These are phyloP conservation scores for Volucella inanis DNA, from an alignment of 2,888 invertebrate species.

Conservation along the genomic window DNA sequence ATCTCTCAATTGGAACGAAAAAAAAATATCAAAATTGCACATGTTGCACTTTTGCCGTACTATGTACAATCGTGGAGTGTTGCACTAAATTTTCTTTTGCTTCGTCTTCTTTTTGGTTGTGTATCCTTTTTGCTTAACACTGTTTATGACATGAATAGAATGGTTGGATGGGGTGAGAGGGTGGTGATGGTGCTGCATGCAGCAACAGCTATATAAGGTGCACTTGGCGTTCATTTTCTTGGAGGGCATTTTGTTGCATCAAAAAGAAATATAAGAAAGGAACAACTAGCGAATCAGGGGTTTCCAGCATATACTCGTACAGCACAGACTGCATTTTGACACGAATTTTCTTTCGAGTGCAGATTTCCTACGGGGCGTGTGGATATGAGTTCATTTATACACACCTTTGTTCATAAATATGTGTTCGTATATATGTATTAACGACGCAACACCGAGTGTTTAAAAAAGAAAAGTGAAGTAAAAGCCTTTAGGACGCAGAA, in stretches of 20 bases:
- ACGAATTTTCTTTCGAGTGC: slow-evolving; percentile 67
- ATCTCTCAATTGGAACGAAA: slow-evolving; percentile 67
- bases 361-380: slow-evolving; percentile 41
- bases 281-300: slow-evolving; percentile 51
- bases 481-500: neutral
- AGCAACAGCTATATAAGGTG: slow-evolving; percentile 35
- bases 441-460: slow-evolving; percentile 24
- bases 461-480: neutral
- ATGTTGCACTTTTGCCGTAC: slow-evolving; percentile 72
- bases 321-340: slow-evolving; percentile 70
- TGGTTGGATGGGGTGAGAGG: slow-evolving; percentile 6
- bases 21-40: slow-evolving; percentile 61
- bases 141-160: slow-evolving; percentile 38
- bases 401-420: too few species aligned
- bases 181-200: slow-evolving; percentile 8
- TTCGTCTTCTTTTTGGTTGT: too few species aligned
- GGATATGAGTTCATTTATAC: neutral
- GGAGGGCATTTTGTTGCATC: slow-evolving; percentile 66
- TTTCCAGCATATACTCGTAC: slow-evolving; percentile 17
- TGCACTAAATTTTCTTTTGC: slow-evolving; percentile 56
- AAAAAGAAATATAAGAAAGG: slow-evolving; percentile 12
- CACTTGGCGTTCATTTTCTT: slow-evolving; percentile 70
- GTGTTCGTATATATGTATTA: neutral
- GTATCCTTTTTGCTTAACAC: slow-evolving; percentile 16
- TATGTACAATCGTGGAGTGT: slow-evolving; percentile 59